Evolutionary conservation across 2,888 invertebrate genomes (phyloP).

Genomic region (Melieria picta): DNA sequence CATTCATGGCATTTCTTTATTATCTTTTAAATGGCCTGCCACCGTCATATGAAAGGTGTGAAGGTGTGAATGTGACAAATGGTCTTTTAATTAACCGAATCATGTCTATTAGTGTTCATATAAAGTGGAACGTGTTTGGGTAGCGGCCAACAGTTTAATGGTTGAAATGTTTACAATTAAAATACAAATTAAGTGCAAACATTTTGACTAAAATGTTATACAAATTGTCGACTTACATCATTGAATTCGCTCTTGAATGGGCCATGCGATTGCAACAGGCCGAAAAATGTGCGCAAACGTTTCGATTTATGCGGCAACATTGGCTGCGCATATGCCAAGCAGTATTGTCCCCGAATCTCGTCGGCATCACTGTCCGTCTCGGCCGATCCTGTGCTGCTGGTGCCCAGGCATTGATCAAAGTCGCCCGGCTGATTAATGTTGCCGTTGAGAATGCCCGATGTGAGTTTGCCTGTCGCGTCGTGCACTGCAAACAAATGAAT

Average conservation of each 20-base stretch:
- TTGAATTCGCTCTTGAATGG: constrained; percentile 73
- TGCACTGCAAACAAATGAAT: constrained; percentile 68
- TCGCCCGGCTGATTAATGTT: constrained; percentile 75
- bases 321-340: constrained; percentile 72
- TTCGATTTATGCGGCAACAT: constrained; percentile 67
- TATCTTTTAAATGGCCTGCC: too few relatives aligned
- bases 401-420: constrained; percentile 65
- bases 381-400: constrained; percentile 27
- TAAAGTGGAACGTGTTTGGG: too few relatives aligned
- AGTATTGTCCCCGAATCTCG: constrained; percentile 70
- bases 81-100: too few relatives aligned
- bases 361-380: not conserved
- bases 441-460: constrained; percentile 73
- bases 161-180: not conserved
- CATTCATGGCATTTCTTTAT: too few relatives aligned
- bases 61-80: too few relatives aligned
- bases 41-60: too few relatives aligned
- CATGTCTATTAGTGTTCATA: too few relatives aligned
- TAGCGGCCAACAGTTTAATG: not conserved
- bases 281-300: constrained; percentile 67
- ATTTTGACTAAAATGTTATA: not conserved
- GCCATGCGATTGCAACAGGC: constrained; percentile 72
- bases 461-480: constrained; percentile 74
- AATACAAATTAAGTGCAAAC: not conserved
- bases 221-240: constrained; percentile 69